Conservation (phyloP, 2,888 invertebrate species). For the Campaea margaritaria region DNA sequence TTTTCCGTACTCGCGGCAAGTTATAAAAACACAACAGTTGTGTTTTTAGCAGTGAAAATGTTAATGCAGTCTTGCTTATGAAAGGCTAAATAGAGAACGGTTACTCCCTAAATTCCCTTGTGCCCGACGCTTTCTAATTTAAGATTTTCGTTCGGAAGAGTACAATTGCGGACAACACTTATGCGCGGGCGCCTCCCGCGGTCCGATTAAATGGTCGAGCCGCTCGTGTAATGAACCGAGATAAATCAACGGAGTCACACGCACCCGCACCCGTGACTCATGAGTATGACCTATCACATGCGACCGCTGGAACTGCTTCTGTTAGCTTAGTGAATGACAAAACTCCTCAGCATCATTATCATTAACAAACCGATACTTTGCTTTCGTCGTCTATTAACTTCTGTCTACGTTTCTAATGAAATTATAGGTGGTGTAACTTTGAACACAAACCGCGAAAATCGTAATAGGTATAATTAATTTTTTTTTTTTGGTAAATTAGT, state of each 20-base stretch:
- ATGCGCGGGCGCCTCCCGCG: constrained; percentile 60
- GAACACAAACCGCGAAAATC: too few species aligned
- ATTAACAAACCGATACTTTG: too few species aligned
- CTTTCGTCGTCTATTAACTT: too few species aligned
- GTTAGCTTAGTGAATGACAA: neutral
- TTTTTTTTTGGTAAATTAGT: too few species aligned
- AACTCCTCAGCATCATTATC: too few species aligned
- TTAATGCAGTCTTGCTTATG: neutral
- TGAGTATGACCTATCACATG: constrained; percentile 56
- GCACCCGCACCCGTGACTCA: constrained; percentile 62
- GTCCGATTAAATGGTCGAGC: constrained; percentile 67
- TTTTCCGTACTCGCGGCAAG: too few species aligned
- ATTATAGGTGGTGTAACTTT: too few species aligned
- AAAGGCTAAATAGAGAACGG: neutral
- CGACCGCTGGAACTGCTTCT: neutral
- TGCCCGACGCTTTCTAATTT: neutral
- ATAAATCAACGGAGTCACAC: constrained; percentile 76
- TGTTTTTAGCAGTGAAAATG: too few species aligned
- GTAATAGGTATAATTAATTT: too few species aligned
- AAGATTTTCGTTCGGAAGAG: constrained; percentile 38
- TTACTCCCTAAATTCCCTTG: neutral
- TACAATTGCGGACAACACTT: constrained; percentile 56
- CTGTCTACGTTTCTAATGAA: too few species aligned
- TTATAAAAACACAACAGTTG: too few species aligned
- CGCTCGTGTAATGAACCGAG: constrained; percentile 76